Percentiles rank a stretch among this genome's conserved stretches.
phyloP scores from a whole-genome alignment of 2,797 vertebrate species.

The Distichodus sexfasciatus region DNA sequence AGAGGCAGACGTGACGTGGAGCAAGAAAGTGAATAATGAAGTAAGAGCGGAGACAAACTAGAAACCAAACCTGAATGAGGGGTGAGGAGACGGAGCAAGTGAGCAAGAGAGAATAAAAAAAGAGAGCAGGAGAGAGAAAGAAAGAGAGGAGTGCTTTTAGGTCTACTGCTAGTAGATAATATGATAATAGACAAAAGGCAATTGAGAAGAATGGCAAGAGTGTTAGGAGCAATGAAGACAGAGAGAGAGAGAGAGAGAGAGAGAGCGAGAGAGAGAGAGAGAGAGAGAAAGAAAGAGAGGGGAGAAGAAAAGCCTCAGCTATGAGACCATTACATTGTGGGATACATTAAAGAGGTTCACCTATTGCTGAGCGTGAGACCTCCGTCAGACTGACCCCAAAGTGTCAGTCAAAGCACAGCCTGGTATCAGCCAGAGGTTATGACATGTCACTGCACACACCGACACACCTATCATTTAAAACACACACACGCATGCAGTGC shows the following conservation, averaged over 20 bases:
- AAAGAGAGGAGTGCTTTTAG: conserved; percentile 26
- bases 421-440: conserved; percentile 74
- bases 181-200: conserved; percentile 13
- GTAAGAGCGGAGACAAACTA: conserved; percentile 9
- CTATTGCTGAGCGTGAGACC: conserved; percentile 76
- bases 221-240: conserved; percentile 17
- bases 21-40: conserved; percentile 39
- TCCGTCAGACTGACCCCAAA: conserved; percentile 80
- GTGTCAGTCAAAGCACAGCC: conserved; percentile 82
- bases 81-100: conserved; percentile 34
- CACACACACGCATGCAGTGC: conserved; percentile 11
- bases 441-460: conserved; percentile 52
- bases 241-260: conserved; percentile 43
- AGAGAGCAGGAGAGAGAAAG: no score
- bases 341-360: conserved; percentile 83
- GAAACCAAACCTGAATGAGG: conserved; percentile 35
- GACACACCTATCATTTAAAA: conserved; percentile 48
- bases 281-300: conserved; percentile 41
- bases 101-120: conserved; percentile 27
- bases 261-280: conserved; percentile 22
- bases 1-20: no score
- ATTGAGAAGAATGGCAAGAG: conserved; percentile 7
- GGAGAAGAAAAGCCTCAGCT: conserved; percentile 63
- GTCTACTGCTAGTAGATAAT: conserved; percentile 17
- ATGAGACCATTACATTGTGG: conserved; percentile 78